phyloP scores from a whole-genome alignment of 2,797 vertebrate species.

The Parambassis ranga region DNA sequence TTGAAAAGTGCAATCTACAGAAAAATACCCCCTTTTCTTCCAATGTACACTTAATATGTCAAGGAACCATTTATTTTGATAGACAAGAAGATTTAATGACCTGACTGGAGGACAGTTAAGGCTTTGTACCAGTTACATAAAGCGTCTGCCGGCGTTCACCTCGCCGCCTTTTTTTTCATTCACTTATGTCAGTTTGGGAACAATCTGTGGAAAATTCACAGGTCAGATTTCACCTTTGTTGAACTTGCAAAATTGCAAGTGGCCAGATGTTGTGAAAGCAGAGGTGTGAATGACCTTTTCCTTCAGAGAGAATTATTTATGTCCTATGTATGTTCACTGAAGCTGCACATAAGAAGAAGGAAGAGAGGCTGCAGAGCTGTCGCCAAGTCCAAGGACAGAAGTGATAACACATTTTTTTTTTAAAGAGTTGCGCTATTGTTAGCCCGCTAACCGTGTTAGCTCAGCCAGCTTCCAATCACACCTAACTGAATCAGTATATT shows the following conservation, averaged over 20 bases:
- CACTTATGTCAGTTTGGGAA: neutral
- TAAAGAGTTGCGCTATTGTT: neutral
- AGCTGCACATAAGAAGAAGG: neutral
- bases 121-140: neutral
- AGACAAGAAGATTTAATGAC: conserved; percentile 17
- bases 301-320: neutral
- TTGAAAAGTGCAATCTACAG: conserved; percentile 15
- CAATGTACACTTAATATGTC: conserved; percentile 18
- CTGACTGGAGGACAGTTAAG: neutral
- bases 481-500: neutral
- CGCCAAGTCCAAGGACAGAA: neutral
- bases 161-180: neutral
- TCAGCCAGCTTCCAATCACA: neutral
- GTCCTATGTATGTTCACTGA: neutral
- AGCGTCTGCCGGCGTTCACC: neutral
- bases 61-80: conserved; percentile 12
- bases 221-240: neutral
- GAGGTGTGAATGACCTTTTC: neutral
- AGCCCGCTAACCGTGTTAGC: neutral
- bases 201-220: neutral
- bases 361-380: neutral
- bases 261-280: neutral
- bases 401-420: neutral
- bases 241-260: neutral
- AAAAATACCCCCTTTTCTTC: neutral